Base-by-base conservation (phyloP, 2,888 invertebrate species). In the Chloroclysta siterata region DNA sequence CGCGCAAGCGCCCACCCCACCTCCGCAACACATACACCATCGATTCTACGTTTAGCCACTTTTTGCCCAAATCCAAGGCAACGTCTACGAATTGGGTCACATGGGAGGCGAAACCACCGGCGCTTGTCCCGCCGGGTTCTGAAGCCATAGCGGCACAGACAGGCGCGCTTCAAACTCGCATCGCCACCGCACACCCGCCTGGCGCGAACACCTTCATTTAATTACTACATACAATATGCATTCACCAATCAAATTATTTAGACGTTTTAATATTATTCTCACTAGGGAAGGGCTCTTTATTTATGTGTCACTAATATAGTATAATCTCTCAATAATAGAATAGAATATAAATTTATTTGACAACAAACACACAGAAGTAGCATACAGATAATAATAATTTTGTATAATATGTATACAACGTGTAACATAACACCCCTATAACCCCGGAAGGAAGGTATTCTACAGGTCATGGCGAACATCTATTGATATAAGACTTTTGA, bases 11-110 rank as follows among this genome's bases (percentile, higher is more conserved):
- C 72, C 58, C 71, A 66, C 69, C 69, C 71, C 74, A 71, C 79
- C 78, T 73, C 71, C 73, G 68, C 65, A 70, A 73, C 70, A 74
- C 73, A 72, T 75, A 73, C 70, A 76, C 79, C 85, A 87, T 87
- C 83, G 84, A 86, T 87, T 85, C 81, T 79, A 72, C 78, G 78
- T 81, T 82, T 77, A 73, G 73, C 72, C 65, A 77, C 74, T 79
- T 82, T 82, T 83, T 82, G 80, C 79, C 80, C 76, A 70, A 80
- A 80, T 79, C 74, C 74, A 75, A 79, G 79, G 75, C 74, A 73
- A 60, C 64, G 67, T 28, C 55, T 17, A 60, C 54, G 69, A 83
- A 81, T 78, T 80, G 72, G 81, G 79, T 81, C 78, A 81, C 70
- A 70, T 70, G 61, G 53, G 39, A 47, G 22, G 29, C 53, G 33